phyloP scores from a whole-genome alignment of 1,140 invertebrate genomes.

The Drosophila leontia region DNA sequence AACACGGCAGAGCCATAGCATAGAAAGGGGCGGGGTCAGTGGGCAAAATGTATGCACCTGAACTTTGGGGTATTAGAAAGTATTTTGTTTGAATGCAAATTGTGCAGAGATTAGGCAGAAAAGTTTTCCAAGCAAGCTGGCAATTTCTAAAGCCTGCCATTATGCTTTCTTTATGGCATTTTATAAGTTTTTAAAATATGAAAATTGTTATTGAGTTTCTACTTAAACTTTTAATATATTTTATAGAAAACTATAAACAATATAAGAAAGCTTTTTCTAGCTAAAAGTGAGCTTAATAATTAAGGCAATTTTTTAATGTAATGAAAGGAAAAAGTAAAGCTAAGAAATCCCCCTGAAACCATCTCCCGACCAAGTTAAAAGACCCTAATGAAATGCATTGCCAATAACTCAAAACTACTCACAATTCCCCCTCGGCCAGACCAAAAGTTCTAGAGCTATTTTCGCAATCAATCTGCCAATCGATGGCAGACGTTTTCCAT shows the following conservation, averaged over 20 bases:
- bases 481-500: slow-evolving; percentile 47
- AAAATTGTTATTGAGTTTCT: slow-evolving; percentile 3
- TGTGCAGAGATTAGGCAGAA: slow-evolving; percentile 30
- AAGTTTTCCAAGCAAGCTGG: slow-evolving; percentile 6
- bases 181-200: neutral
- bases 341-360: neutral
- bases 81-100: slow-evolving; percentile 32
- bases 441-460: slow-evolving; percentile 3
- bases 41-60: slow-evolving; percentile 1
- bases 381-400: neutral
- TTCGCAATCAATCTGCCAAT: slow-evolving; percentile 60
- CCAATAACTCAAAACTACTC: slow-evolving; percentile 21
- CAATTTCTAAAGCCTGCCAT: neutral
- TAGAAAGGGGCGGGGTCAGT: neutral
- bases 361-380: neutral
- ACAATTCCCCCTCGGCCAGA: slow-evolving; percentile 4
- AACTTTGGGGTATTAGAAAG: slow-evolving; percentile 33
- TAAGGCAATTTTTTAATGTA: neutral
- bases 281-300: neutral
- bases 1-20: slow-evolving; percentile 29
- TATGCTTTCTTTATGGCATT: neutral
- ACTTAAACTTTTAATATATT: neutral
- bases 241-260: neutral
- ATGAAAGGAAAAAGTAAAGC: neutral
- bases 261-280: neutral